phyloP scores from a whole-genome alignment of 2,113 vertebrate genomes.

The Albula goreensis region DNA sequence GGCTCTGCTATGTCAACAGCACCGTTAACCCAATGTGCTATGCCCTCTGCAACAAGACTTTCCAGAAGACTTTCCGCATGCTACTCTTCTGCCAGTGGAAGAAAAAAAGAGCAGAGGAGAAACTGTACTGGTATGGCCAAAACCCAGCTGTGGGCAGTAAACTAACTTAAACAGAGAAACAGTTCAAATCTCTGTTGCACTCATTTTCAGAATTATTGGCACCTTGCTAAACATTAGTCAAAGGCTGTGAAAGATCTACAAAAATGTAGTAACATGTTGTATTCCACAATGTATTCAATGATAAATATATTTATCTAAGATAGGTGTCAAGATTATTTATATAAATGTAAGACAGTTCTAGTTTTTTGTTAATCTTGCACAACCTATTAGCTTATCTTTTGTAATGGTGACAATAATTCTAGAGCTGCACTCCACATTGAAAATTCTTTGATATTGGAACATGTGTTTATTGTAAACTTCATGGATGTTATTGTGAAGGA shows the following conservation, averaged over 20 bases:
- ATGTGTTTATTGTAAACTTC: neutral
- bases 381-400: too few species aligned
- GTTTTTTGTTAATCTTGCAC: too few species aligned
- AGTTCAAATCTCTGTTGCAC: neutral
- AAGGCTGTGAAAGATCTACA: too few species aligned
- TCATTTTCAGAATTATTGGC: too few species aligned
- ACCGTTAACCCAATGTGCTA: conserved; percentile 98
- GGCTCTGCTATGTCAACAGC: conserved; percentile 98
- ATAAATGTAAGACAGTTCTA: too few species aligned
- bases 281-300: too few species aligned
- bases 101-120: conserved; percentile 83
- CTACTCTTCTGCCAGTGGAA: conserved; percentile 93
- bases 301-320: too few species aligned
- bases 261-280: too few species aligned
- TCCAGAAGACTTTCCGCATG: conserved; percentile 96
- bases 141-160: conserved; percentile 68
- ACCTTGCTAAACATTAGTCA: too few species aligned
- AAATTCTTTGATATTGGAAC: neutral
- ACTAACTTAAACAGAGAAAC: conserved; percentile 48
- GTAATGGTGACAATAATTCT: too few species aligned
- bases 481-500: neutral
- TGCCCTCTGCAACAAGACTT: conserved; percentile 97
- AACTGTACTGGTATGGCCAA: conserved; percentile 85
- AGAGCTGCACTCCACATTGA: neutral
- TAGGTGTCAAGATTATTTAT: too few species aligned